Base-by-base conservation (phyloP, 2,888 invertebrate species). In the Chironomus riparius region DNA sequence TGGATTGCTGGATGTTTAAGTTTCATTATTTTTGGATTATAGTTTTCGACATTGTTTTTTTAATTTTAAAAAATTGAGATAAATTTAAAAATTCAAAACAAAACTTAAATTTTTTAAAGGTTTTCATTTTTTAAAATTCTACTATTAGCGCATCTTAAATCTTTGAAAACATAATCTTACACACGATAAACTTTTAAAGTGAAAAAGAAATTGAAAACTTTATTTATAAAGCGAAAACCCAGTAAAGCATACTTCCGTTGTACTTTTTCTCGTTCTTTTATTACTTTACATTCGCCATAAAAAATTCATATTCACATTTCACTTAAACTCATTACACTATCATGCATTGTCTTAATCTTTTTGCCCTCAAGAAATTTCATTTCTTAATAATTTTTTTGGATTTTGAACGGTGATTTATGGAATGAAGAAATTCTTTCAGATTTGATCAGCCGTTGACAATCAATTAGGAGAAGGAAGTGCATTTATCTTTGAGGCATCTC, bases 211-310 rank as follows among this genome's bases (percentile, higher is more conserved):
- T 38, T 6, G 5, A 28, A 28, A 28, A 28, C 5, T 10, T 38
- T 2, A 38, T 28, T 1, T 38, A 38, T 10, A 10, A 10, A 38
- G 38, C 38, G 10, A 38, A 56, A 71, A 71, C 15, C 13, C 71
- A 71, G 71, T 47, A 24, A 61, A n/a, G 56, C 71, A 71, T 71
- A 38, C 71, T 71, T 71, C 71, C 71, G 71, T 56, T 48, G 48
- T 70, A 21, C 21, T 47, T 6, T 6, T 68, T 22, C 68, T 22
- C 24, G 3, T 22, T 68, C 21, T 21, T 65, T 21, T 13, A 13
- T 18, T 65, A 12, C 15, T 24, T 24, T n/a, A 24, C 68, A n/a
- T 68, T 68, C 28, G 21, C 68, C 24, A n/a, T 68, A n/a, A 22
- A 21, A 21, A 50, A 65, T 22, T 61, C 18, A 7, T 48, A 10